Percentiles rank a stretch among this genome's conserved stretches.
Conservation (phyloP, 2,113 vertebrate genomes). For the Ophiodon elongatus region DNA sequence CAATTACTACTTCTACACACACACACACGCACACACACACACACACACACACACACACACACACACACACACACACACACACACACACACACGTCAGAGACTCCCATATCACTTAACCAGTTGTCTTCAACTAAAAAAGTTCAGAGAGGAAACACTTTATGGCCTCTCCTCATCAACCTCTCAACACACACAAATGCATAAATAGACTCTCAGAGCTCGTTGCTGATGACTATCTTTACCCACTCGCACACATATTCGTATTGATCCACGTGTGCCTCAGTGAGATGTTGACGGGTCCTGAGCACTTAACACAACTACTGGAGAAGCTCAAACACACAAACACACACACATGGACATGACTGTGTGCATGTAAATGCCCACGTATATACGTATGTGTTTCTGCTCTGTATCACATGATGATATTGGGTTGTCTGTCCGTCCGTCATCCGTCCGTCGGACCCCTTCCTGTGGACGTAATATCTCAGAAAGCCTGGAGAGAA, state of each 20-base stretch:
- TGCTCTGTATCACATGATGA: not conserved
- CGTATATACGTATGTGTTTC: not conserved
- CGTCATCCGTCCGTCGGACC: not conserved
- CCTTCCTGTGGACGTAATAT: not conserved
- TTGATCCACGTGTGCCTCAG: conserved; percentile 53
- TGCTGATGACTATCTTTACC: conserved; percentile 55
- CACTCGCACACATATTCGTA: conserved; percentile 35
- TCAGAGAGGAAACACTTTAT: conserved; percentile 57
- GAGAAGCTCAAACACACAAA: not conserved
- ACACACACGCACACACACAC: conserved; percentile 40
- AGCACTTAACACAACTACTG: conserved; percentile 28
- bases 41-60: conserved; percentile 43
- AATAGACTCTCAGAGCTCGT: conserved; percentile 25
- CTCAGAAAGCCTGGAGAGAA: not conserved
- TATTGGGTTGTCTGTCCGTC: not conserved
- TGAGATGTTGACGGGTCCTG: conserved; percentile 16
- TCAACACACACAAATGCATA: conserved; percentile 32
- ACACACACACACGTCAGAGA: no score
- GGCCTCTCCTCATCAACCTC: conserved; percentile 56
- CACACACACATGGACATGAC: not conserved
- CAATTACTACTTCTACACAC: conserved; percentile 56
- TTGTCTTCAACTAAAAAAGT: conserved; percentile 70
- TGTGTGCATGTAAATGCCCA: not conserved
- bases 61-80: conserved; percentile 24
- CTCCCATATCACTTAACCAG: conserved; percentile 80